Evolutionary conservation across 2,797 vertebrate genomes (phyloP).

Genomic region (Ptychobarbus kaznakovi): DNA sequence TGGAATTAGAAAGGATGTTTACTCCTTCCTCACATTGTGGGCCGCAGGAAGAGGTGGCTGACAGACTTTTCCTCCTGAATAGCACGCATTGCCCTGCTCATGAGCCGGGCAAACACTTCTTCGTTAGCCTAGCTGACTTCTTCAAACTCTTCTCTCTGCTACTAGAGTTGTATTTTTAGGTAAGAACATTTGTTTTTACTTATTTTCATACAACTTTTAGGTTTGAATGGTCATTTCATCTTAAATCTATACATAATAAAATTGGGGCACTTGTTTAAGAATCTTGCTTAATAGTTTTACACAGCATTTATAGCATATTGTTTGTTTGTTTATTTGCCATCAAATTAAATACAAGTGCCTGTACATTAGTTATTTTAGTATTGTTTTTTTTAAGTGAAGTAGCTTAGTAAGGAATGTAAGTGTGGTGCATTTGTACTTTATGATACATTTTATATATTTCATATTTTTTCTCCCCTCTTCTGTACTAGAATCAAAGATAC

Average conservation of each 20-base stretch:
- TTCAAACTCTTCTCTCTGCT: conserved; percentile 8
- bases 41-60: conserved; percentile 85
- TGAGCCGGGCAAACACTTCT: conserved; percentile 2
- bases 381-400: not conserved
- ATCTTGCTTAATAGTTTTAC: not conserved
- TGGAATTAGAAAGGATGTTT: conserved; percentile 80
- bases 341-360: not conserved
- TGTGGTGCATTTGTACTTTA: not conserved
- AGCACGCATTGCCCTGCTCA: conserved; percentile 25
- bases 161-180: conserved; percentile 13
- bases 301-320: not conserved
- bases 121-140: conserved; percentile 17
- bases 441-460: not conserved
- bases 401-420: not conserved
- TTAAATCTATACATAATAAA: not conserved
- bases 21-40: conserved; percentile 93
- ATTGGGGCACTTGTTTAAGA: not conserved
- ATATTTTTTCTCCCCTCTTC: not conserved
- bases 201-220: not conserved
- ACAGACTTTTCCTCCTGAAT: conserved; percentile 82
- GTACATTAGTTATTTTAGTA: not conserved
- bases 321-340: not conserved
- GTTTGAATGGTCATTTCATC: not conserved
- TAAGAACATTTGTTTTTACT: conserved; percentile 6
- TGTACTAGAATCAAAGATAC: not conserved